These are phyloP conservation scores for Stegophylla sp. DNA, from an alignment of 2,888 invertebrate genomes.

Conservation along the genomic window DNA sequence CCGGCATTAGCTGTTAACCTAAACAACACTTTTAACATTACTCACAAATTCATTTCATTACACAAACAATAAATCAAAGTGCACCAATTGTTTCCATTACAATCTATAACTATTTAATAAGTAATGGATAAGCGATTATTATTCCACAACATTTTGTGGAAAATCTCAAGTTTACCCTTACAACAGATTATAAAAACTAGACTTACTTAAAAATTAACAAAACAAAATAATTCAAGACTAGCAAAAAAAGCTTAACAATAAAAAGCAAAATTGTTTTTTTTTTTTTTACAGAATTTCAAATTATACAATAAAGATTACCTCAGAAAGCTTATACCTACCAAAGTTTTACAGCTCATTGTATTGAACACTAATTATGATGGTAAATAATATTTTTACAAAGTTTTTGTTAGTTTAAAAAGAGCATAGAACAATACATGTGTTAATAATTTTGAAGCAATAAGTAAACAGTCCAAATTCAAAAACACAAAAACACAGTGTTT, in stretches of 20 bases:
- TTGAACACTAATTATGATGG: too few relatives aligned
- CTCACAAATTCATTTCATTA: neutral
- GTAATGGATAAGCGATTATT: neutral
- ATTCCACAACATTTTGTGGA: neutral
- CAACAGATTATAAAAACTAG: neutral
- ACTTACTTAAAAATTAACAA: constrained; percentile 10
- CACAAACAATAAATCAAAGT: neutral
- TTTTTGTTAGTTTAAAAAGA: too few relatives aligned
- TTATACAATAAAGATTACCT: too few relatives aligned
- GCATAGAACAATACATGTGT: too few relatives aligned
- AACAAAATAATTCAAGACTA: constrained; percentile 33
- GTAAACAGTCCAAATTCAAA: too few relatives aligned
- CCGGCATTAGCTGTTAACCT: neutral
- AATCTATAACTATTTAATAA: neutral
- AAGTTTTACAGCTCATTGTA: too few relatives aligned
- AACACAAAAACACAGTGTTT: too few relatives aligned
- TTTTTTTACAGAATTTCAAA: neutral
- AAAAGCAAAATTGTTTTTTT: neutral
- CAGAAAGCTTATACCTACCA: too few relatives aligned
- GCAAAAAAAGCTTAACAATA: constrained; percentile 17
- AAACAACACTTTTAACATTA: neutral
- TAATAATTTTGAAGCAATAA: too few relatives aligned
- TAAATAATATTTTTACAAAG: too few relatives aligned
- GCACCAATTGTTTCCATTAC: neutral
- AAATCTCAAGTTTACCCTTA: neutral